These are phyloP conservation scores for Lithophane semibrunnea DNA, from an alignment of 2,888 invertebrate species.

Conservation along the genomic window DNA sequence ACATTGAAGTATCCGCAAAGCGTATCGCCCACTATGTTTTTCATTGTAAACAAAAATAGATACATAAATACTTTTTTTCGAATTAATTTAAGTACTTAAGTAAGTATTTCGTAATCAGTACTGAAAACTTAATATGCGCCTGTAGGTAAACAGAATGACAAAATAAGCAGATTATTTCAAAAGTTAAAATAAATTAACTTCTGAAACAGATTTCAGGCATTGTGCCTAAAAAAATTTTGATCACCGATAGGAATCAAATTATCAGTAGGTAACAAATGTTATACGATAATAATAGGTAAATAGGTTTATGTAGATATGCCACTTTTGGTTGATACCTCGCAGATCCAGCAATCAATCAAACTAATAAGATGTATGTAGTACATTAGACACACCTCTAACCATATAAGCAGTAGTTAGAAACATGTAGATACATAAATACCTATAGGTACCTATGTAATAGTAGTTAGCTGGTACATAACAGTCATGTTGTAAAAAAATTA, in stretches of 20 bases:
- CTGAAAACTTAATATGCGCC: not conserved
- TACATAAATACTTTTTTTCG: not conserved
- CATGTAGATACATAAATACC: not conserved
- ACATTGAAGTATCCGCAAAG: constrained; percentile 35
- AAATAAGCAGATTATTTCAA: not conserved
- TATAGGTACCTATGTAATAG: not conserved
- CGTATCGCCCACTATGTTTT: constrained; percentile 21
- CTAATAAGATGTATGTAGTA: not conserved
- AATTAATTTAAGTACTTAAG: not conserved
- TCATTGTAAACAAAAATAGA: constrained; percentile 2
- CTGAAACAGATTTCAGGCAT: constrained; percentile 13
- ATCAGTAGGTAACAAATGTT: constrained; percentile 31
- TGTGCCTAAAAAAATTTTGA: constrained; percentile 19
- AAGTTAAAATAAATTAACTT: constrained; percentile 8
- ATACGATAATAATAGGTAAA: constrained; percentile 19
- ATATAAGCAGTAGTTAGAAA: not conserved
- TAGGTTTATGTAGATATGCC: not conserved
- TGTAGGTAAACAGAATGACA: not conserved
- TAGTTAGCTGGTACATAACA: not conserved
- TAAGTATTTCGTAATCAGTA: not conserved
- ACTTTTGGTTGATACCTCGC: constrained; percentile 9
- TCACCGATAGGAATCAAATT: constrained; percentile 36
- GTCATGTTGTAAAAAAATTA: constrained; percentile 28
- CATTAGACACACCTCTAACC: not conserved
- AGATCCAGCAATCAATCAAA: constrained; percentile 19